Evolutionary conservation across 2,888 invertebrate genomes (phyloP), one percentile per base, ranked within the genome.

Genomic region (Phortica okadai): DNA sequence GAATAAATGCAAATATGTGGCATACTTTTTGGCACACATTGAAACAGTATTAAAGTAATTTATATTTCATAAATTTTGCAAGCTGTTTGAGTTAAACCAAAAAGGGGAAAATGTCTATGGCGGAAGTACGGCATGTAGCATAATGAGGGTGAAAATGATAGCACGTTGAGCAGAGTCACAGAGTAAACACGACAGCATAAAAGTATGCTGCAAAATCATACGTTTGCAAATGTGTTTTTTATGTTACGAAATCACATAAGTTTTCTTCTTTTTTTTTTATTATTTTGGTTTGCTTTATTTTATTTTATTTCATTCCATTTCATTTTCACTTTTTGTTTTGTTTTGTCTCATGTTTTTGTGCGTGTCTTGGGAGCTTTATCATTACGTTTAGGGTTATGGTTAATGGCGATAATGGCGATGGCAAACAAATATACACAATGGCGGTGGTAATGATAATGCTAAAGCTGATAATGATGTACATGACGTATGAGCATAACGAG

Each of bases 61-160:
- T 73, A 69, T 56, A 25, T 75, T 25, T 56, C 59, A 75, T 74
- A 74, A 69, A 74, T 67, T 73, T 73, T 45, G 25, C 59, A 74
- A 58, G 44, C 11, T 50, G 58, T 25, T 59, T 75, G 69, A n/a
- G 21, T 50, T 64, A 11, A 10, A 42, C 33, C 2, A 33, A 33
- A 33, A 33, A 33, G 33, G 33, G 33, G 33, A 33, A 33, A 33
- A 33, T 33, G 33, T 33, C 33, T 33, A 33, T 33, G 33, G 1
- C 33, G 33, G 59, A 45, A 10, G 6, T 41, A 73, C 25, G 41
- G 21, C 16, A 14, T 33, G 14, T 16, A 21, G 6, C 21, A 54
- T 6, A 56, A 56, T 58, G 25, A 16, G 62, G 10, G 25, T 21
- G 25, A 62, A 62, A 62, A 33, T 33, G 16, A 62, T 21, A 62